Evolutionary conservation across 2,113 vertebrate species (phyloP).

Genomic region (Leptocoma aspasia): DNA sequence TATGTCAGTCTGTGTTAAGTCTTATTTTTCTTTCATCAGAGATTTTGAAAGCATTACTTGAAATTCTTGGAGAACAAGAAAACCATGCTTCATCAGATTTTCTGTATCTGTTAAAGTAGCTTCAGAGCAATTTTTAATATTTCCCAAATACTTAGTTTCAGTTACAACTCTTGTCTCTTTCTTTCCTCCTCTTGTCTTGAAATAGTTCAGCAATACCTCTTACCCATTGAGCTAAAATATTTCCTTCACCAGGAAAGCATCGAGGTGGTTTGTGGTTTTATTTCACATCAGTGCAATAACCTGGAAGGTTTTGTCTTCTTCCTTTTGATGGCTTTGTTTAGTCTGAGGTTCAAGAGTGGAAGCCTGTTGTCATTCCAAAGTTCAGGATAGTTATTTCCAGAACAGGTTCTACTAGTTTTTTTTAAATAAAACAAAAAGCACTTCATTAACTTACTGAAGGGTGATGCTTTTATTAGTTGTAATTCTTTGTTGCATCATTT

Average conservation of each 20-base stretch:
- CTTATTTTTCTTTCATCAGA: background rate
- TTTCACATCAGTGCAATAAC: background rate
- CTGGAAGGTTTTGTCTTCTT: background rate
- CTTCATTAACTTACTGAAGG: background rate
- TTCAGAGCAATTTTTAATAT: background rate
- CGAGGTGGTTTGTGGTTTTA: background rate
- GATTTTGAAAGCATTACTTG: background rate
- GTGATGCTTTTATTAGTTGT: background rate
- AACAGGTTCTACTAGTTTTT: slow-evolving; percentile 17
- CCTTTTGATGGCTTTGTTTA: slow-evolving; percentile 17
- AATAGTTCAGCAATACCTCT: background rate
- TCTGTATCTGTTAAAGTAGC: background rate
- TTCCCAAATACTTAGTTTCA: background rate
- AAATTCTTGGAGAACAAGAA: background rate
- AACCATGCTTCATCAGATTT: background rate
- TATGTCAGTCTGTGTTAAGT: background rate
- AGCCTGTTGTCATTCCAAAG: background rate
- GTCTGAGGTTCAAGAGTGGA: slow-evolving; percentile 6
- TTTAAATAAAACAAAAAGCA: background rate
- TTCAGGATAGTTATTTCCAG: background rate
- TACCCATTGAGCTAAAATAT: background rate
- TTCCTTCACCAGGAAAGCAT: background rate
- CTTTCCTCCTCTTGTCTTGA: background rate
- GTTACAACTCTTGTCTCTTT: background rate
- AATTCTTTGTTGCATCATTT: background rate